Base-by-base conservation (phyloP, 2,113 vertebrate genomes). In the Monopterus albus region DNA sequence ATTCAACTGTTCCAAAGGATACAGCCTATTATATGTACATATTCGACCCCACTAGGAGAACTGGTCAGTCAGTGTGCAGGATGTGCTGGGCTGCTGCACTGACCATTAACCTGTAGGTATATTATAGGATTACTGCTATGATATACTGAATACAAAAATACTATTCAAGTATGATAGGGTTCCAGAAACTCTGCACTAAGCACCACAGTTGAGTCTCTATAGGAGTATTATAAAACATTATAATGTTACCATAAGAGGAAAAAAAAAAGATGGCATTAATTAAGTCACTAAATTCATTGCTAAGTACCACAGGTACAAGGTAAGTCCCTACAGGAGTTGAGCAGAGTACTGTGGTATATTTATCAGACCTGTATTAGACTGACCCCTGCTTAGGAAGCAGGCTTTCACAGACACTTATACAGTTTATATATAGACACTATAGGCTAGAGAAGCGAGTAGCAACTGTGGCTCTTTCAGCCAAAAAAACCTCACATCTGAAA, bases 101-200 rank as follows among this genome's bases (percentile, higher is more conserved):
- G n/a, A n/a, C n/a, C n/a, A n/a, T n/a, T n/a, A n/a, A 28, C 53
- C 61, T 65, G 25, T 3, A n/a, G 28, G 55, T 60, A 36, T 45
- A 63, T 62, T 53, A 65, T 6, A 47, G 78, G 72, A 85, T 85
- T 72, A 78, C 6, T 40, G 29, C 13, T 45, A 29, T 40, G 12
- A 81, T 31, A 71, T 14, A 35, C 42, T 53, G 51, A 79, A 75
- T 40, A 67, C 33, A 36, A 38, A 40, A 53, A 36, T 29, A 50
- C 25, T n/a, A 61, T 61, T 72, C 38, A 47, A 36, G 10, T 14
- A 11, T 33, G 18, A 43, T 46, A 26, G 7, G 12, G 31, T 20
- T 42, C 9, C 26, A 18, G 10, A 46, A 43, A 39, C n/a, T 26
- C 18, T n/a, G 8, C 26, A 15, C 6, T 40, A 23, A 50, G 68